Percentiles rank a stretch among this genome's conserved stretches.
Evolutionary conservation across 2,888 invertebrate genomes (phyloP).

Genomic region (Ennomos quercinarius): DNA sequence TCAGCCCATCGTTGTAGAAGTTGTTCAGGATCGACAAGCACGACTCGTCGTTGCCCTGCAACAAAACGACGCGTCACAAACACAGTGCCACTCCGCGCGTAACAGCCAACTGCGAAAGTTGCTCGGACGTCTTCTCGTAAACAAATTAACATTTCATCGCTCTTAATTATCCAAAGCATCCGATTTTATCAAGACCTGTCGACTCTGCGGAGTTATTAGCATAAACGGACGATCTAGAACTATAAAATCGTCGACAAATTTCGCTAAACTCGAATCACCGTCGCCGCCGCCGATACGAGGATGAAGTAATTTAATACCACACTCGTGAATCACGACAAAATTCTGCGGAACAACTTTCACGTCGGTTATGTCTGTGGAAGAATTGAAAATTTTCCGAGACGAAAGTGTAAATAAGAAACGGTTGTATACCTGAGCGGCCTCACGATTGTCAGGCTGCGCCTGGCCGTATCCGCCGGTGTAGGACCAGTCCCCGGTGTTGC

Average conservation of each 20-base stretch:
- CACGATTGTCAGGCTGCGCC: constrained; percentile 95
- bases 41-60: constrained; percentile 95
- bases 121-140: constrained; percentile 4
- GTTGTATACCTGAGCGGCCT: constrained; percentile 91
- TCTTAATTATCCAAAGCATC: constrained; percentile 14
- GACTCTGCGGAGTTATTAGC: constrained; percentile 11
- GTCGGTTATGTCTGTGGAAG: constrained; percentile 42
- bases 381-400: constrained; percentile 43
- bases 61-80: constrained; percentile 20
- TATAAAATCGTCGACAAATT: constrained; percentile 14
- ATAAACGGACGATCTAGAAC: constrained; percentile 10
- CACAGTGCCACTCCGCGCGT: neutral
- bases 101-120: constrained; percentile 17
- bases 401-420: constrained; percentile 37
- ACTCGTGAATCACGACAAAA: constrained; percentile 47
- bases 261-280: constrained; percentile 30
- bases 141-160: constrained; percentile 14
- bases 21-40: constrained; percentile 95
- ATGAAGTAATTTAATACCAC: constrained; percentile 29
- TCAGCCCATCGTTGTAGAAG: constrained; percentile 95
- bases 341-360: constrained; percentile 54
- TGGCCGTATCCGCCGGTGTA: constrained; percentile 95
- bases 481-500: constrained; percentile 96
- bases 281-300: constrained; percentile 23
- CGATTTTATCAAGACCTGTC: constrained; percentile 4